Evolutionary conservation across 2,888 invertebrate genomes (phyloP).

Genomic region (Lordiphosa andalusiaca): DNA sequence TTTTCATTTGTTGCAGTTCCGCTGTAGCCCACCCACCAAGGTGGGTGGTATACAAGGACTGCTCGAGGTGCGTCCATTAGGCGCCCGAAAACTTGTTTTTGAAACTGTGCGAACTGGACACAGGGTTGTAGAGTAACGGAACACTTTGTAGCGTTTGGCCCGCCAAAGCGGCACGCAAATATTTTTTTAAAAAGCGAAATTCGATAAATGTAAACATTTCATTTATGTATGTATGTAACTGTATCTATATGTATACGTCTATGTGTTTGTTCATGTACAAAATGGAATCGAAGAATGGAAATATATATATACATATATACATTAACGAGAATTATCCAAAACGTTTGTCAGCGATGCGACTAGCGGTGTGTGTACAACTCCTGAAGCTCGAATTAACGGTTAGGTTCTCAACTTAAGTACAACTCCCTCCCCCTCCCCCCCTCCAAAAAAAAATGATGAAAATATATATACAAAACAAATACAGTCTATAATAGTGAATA

Average conservation of each 20-base stretch:
- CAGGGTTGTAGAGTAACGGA: conserved; percentile 33
- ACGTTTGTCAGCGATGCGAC: conserved; percentile 43
- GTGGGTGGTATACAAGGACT: conserved; percentile 35
- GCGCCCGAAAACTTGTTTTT: conserved; percentile 59
- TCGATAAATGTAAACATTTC: conserved; percentile 47
- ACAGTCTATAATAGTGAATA: conserved; percentile 20
- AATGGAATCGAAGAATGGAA: conserved; percentile 22
- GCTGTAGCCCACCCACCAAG: conserved; percentile 27
- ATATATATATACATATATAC: conserved; percentile 5
- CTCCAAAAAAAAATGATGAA: too few species aligned
- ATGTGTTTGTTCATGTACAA: conserved; percentile 43
- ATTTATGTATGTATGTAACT: conserved; percentile 35
- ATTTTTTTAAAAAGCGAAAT: conserved; percentile 37
- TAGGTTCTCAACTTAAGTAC: conserved; percentile 41
- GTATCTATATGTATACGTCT: conserved; percentile 42
- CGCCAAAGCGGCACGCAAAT: neutral
- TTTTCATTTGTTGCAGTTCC: conserved; percentile 66
- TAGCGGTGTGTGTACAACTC: conserved; percentile 35
- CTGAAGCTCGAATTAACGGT: conserved; percentile 61
- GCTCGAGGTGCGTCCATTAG: conserved; percentile 31
- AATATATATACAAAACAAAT: conserved; percentile 9
- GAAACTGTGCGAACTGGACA: conserved; percentile 22
- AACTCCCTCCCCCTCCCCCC: conserved; percentile 35
- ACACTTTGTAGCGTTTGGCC: conserved; percentile 42
- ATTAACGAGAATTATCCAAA: conserved; percentile 22